These are phyloP conservation scores for Ictalurus furcatus DNA, from an alignment of 2,113 vertebrate genomes.

Conservation along the genomic window DNA sequence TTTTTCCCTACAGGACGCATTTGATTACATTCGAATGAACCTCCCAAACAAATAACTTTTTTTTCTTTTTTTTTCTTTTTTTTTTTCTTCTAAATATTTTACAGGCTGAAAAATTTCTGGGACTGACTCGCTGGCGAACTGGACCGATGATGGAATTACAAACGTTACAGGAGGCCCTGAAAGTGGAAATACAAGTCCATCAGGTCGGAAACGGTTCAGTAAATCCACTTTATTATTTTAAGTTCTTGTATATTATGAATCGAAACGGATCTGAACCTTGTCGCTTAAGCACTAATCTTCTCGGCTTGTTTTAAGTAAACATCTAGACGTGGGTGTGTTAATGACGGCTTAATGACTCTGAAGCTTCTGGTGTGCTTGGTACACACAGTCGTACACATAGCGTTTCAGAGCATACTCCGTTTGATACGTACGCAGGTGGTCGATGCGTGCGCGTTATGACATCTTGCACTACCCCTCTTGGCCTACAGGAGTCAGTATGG, in stretches of 20 bases:
- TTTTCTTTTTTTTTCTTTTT: no score
- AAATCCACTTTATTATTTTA: background rate
- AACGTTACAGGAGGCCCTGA: slow-evolving; percentile 97
- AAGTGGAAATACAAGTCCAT: slow-evolving; percentile 99
- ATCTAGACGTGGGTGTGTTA: background rate
- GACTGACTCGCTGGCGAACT: slow-evolving; percentile 72
- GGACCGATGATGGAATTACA: slow-evolving; percentile 96
- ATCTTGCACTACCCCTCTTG: no score
- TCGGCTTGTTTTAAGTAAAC: background rate
- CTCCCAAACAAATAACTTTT: background rate
- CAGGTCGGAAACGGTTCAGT: slow-evolving; percentile 77
- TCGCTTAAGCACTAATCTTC: background rate
- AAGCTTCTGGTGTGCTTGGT: no score
- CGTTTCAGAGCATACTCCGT: no score
- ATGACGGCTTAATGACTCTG: background rate
- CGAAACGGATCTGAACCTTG: background rate
- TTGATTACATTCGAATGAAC: slow-evolving; percentile 21
- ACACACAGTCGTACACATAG: no score
- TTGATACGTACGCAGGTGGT: no score
- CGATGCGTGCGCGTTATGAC: no score
- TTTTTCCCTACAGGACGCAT: background rate
- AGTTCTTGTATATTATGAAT: background rate
- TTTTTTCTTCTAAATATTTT: slow-evolving; percentile 13
- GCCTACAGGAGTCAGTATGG: no score
- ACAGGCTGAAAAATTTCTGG: slow-evolving; percentile 70